Percentiles rank a stretch among this genome's conserved stretches.
Conservation (phyloP, 1,140 invertebrate species). For the Campoletis sonorensis region DNA sequence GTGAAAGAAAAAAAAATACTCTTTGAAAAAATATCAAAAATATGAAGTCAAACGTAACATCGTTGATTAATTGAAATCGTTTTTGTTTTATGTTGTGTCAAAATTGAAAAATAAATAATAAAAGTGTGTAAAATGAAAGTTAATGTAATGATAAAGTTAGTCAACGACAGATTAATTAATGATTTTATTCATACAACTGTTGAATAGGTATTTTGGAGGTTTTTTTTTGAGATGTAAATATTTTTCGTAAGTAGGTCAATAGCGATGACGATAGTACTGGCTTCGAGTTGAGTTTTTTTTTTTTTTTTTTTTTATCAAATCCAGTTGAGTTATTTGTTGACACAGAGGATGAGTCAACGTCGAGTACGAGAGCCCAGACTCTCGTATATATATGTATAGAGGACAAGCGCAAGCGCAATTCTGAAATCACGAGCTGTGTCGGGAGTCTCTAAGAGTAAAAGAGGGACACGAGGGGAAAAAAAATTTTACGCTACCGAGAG, state of each 20-base stretch:
- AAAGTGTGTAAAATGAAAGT: too few species aligned
- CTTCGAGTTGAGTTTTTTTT: slow-evolving; percentile 26
- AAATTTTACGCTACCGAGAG: slow-evolving; percentile 18
- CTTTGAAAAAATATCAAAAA: too few species aligned
- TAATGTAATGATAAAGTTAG: too few species aligned
- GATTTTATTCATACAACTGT: too few species aligned
- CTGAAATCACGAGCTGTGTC: slow-evolving; percentile 39
- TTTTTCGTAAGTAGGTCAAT: slow-evolving; percentile 37
- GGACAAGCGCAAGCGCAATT: slow-evolving; percentile 31
- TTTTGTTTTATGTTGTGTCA: too few species aligned
- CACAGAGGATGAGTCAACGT: slow-evolving; percentile 49
- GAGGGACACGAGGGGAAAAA: background rate
- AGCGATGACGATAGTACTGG: slow-evolving; percentile 37
- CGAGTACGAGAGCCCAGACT: slow-evolving; percentile 29
- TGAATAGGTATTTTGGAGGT: too few species aligned
- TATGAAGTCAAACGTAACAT: too few species aligned
- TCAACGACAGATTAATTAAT: too few species aligned
- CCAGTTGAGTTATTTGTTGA: slow-evolving; percentile 47
- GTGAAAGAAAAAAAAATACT: too few species aligned
- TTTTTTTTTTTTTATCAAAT: slow-evolving; percentile 41
- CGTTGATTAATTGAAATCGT: too few species aligned
- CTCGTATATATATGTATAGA: background rate
- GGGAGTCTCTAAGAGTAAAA: background rate
- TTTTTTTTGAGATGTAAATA: background rate
- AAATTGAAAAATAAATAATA: too few species aligned